Evolutionary conservation across 2,113 vertebrate species (phyloP).

Genomic region (Pollachius pollachius): DNA sequence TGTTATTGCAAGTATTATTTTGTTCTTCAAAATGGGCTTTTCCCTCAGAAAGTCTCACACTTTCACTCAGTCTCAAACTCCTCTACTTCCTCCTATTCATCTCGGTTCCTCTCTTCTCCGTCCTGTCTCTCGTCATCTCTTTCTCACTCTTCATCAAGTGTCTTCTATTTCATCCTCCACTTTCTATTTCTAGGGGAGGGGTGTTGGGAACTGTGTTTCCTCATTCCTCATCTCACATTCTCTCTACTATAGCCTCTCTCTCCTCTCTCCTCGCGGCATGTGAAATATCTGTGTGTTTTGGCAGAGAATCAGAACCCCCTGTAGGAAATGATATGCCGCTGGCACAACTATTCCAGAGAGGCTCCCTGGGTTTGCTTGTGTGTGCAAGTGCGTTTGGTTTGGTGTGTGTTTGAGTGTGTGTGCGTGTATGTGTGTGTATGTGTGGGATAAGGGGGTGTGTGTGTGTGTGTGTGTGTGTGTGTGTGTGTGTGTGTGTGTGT

Average conservation of each 20-base stretch:
- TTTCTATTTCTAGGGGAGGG: constrained; percentile 16
- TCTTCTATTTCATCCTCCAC: constrained; percentile 9
- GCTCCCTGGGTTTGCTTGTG: constrained; percentile 13
- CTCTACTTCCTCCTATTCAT: not conserved
- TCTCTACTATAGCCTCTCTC: constrained; percentile 32
- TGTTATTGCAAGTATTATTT: too few relatives aligned
- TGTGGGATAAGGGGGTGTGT: not conserved
- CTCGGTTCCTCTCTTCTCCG: constrained; percentile 7
- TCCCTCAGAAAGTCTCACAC: too few relatives aligned
- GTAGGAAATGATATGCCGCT: constrained; percentile 52
- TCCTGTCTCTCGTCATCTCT: not conserved
- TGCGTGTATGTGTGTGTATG: constrained; percentile 23
- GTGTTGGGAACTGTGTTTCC: constrained; percentile 34
- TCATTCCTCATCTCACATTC: constrained; percentile 25
- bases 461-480: not conserved
- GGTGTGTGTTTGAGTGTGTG: constrained; percentile 21
- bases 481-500: not conserved
- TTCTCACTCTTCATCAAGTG: too few relatives aligned
- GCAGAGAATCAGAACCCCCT: constrained; percentile 57
- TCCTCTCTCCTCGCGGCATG: constrained; percentile 7
- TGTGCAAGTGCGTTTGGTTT: constrained; percentile 1
- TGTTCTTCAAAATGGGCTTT: too few relatives aligned
- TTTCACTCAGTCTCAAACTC: too few relatives aligned
- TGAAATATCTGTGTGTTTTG: constrained; percentile 49
- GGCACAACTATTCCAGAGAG: constrained; percentile 49